phyloP scores from a whole-genome alignment of 64 coral and sea anemone genomes.

The Anthopleura sola region DNA sequence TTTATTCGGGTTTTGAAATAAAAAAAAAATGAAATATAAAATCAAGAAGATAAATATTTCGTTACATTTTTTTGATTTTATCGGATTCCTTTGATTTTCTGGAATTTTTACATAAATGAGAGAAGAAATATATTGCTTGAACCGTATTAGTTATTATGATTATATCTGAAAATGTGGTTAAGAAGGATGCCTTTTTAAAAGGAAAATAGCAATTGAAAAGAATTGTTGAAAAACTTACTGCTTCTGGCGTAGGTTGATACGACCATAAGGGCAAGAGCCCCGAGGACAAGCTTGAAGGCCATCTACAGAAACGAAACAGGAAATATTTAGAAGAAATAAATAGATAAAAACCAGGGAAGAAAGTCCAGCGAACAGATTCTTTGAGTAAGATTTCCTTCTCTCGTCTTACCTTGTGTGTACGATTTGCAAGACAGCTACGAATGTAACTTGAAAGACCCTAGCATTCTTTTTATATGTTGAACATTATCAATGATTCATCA shows the following conservation, averaged over 20 bases:
- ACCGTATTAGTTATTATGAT: background rate
- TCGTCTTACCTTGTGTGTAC: slow-evolving; percentile 42
- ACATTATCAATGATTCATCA: slow-evolving; percentile 57
- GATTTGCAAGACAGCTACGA: slow-evolving; percentile 46
- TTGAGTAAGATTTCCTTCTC: background rate
- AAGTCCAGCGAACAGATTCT: background rate
- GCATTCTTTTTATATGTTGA: slow-evolving; percentile 48
- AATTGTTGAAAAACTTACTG: slow-evolving; percentile 61
- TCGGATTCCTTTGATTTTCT: background rate
- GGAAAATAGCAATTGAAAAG: background rate
- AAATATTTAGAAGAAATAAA: background rate
- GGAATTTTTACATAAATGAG: background rate
- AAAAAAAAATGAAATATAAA: background rate
- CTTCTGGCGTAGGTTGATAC: slow-evolving; percentile 83
- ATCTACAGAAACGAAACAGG: slow-evolving; percentile 52
- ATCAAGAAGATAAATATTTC: background rate
- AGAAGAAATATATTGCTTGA: background rate
- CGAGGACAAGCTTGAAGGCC: slow-evolving; percentile 89
- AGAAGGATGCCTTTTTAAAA: background rate
- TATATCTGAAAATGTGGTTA: background rate
- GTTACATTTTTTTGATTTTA: background rate
- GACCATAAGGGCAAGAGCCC: slow-evolving; percentile 77
- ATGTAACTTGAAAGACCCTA: slow-evolving; percentile 55
- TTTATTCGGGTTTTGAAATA: background rate
- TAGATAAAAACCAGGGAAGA: background rate